These are phyloP conservation scores for Corapipo altera DNA, from an alignment of 2,113 vertebrate species.

Conservation along the genomic window DNA sequence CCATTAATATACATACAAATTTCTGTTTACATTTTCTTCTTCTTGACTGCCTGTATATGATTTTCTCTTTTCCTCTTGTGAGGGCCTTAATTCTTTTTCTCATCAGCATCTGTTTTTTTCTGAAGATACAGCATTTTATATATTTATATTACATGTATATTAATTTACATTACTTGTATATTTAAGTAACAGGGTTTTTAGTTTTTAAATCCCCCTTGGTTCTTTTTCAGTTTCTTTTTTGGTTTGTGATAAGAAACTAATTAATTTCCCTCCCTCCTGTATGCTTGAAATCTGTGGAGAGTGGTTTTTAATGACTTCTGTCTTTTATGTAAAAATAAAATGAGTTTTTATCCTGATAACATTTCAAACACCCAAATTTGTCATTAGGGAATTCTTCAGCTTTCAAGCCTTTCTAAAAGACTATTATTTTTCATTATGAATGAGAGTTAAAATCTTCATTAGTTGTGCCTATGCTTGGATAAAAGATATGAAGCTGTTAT, in stretches of 20 bases:
- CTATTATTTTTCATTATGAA: not conserved
- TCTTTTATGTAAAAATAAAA: slow-evolving; percentile 25
- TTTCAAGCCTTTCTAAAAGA: not conserved
- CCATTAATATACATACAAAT: not conserved
- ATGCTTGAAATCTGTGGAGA: not conserved
- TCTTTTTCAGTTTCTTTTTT: not conserved
- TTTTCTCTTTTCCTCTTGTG: not conserved
- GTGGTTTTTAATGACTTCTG: not conserved
- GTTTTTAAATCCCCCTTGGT: not conserved
- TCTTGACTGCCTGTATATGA: not conserved
- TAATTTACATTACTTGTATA: not conserved
- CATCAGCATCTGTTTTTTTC: not conserved
- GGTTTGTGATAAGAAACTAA: not conserved
- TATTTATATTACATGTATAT: not conserved
- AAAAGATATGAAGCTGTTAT: not conserved
- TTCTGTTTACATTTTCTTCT: not conserved
- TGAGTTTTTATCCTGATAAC: not conserved
- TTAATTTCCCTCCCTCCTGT: not conserved
- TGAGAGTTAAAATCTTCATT: slow-evolving; percentile 10
- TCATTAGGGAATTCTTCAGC: not conserved
- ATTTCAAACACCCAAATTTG: not conserved
- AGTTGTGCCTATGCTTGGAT: not conserved
- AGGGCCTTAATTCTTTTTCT: not conserved
- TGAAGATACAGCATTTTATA: not conserved
- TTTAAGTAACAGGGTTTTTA: not conserved